Base-by-base conservation (phyloP, 2,113 vertebrate species). In the Semicossyphus pulcher region DNA sequence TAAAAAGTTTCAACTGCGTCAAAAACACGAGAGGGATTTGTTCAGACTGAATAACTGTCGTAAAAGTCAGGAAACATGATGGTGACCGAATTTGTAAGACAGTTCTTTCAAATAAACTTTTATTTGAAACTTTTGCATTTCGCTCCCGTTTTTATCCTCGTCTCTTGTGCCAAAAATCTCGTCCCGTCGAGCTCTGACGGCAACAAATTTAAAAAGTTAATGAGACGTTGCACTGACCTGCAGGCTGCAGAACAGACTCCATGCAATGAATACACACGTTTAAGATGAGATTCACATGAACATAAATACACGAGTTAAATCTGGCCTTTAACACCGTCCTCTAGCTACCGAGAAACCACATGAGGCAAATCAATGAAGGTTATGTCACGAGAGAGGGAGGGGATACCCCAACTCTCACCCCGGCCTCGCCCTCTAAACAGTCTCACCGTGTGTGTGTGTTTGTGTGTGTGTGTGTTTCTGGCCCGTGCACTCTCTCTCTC, bases 281-380 rank as follows among this genome's bases (percentile, higher is more conserved):
- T n/a, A 25, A 5, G 49, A 31, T n/a, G 42, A 29, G 68, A 68
- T 71, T 72, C 49, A 59, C 28, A 69, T 21, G 7, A 52, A 70
- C 62, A 76, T 67, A 61, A 72, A 84, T 51, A 44, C 64, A 37
- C 72, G 65, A 77, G 76, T 90, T 89, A 86, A 82, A 87, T 84
- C 53, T 0, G 76, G 81, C 80, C 91, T 91, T 90, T 92, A 95
- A 92, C 81, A 86, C 86, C 88, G 69, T 86, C 79, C 81, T 85
- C 80, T 88, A 21, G 92, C 95, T 92, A 90, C 94, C 92, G 76
- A 89, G 92, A 88, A 95, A 95, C 95, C 78, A 80, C 92, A 93
- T 94, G 93, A 94, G 93, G 92, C 92, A 94, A 93, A 95, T 96
- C 93, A 91, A 95, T 95, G 88, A 80, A 93, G 87, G 90, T 93